Conservation (phyloP, 1,140 invertebrate species). For the Rhynchophorus ferrugineus region DNA sequence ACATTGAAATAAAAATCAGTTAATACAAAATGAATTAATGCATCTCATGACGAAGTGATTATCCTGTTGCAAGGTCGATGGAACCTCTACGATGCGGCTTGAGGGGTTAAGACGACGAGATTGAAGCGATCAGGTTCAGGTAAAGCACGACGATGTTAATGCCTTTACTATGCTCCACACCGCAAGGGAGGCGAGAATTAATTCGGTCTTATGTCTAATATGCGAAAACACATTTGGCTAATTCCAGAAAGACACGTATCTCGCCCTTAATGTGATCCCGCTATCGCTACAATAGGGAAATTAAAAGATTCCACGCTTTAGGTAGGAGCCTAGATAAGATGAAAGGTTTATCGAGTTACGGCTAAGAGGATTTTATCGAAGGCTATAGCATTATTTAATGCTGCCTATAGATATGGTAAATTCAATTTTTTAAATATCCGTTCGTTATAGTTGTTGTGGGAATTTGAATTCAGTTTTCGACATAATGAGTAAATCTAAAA, state of each 20-base stretch:
- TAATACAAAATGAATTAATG: too few relatives aligned
- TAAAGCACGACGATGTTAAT: slow-evolving; percentile 40
- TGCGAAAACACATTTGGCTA: slow-evolving; percentile 42
- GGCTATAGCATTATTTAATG: too few relatives aligned
- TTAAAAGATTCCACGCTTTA: slow-evolving; percentile 21
- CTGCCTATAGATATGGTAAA: too few relatives aligned
- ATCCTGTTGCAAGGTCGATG: slow-evolving; percentile 23
- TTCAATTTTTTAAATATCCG: too few relatives aligned
- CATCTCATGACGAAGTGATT: too few relatives aligned
- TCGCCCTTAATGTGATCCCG: slow-evolving; percentile 23
- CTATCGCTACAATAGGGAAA: slow-evolving; percentile 19
- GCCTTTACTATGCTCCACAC: slow-evolving; percentile 38
- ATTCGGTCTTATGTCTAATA: slow-evolving; percentile 41
- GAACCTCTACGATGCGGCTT: slow-evolving; percentile 37
- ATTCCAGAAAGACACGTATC: slow-evolving; percentile 38
- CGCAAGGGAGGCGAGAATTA: slow-evolving; percentile 38
- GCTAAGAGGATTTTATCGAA: slow-evolving; percentile 5
- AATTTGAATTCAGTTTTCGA: too few relatives aligned
- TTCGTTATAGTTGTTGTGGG: too few relatives aligned
- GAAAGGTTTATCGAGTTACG: slow-evolving; percentile 14
- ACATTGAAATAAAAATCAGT: too few relatives aligned
- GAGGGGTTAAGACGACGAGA: slow-evolving; percentile 28
- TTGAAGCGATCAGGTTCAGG: slow-evolving; percentile 25
- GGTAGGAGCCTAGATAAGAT: slow-evolving; percentile 16
- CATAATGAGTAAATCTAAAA: too few relatives aligned